A percentile compares a stretch with the other conserved stretches of the same genome.
phyloP scores from a whole-genome alignment of 1,140 invertebrate genomes.

The Drosophila kikkawai region DNA sequence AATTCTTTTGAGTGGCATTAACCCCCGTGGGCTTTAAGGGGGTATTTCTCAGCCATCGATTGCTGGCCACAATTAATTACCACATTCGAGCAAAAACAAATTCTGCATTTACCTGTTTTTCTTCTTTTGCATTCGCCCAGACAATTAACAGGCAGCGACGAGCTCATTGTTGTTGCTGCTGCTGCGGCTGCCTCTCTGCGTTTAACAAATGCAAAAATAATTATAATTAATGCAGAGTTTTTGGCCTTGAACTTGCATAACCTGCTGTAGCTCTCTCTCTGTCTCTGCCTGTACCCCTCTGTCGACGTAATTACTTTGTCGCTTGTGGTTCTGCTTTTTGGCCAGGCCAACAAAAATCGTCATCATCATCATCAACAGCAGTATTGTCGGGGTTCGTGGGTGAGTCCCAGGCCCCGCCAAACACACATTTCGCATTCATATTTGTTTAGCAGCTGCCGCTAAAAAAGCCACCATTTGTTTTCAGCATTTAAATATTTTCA shows the following conservation, averaged over 20 bases:
- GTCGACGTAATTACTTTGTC: slow-evolving; percentile 69
- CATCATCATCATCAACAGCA: slow-evolving; percentile 42
- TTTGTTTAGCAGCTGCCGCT: slow-evolving; percentile 38
- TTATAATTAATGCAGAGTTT: slow-evolving; percentile 82
- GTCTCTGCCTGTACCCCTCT: background rate
- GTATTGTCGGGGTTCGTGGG: slow-evolving; percentile 41
- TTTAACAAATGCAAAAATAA: slow-evolving; percentile 82
- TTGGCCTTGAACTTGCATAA: slow-evolving; percentile 81
- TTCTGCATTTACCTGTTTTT: slow-evolving; percentile 81
- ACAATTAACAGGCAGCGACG: slow-evolving; percentile 58
- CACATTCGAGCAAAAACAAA: slow-evolving; percentile 54
- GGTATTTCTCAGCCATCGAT: slow-evolving; percentile 31
- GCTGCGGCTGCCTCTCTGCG: slow-evolving; percentile 43
- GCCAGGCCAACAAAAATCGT: slow-evolving; percentile 60
- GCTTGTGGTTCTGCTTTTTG: slow-evolving; percentile 52
- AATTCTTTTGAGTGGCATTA: slow-evolving; percentile 44
- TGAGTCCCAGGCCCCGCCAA: slow-evolving; percentile 48
- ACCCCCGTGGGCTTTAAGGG: slow-evolving; percentile 26
- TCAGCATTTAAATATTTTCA: slow-evolving; percentile 59
- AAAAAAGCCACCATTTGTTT: slow-evolving; percentile 29
- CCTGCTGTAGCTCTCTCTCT: slow-evolving; percentile 43
- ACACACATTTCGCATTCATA: slow-evolving; percentile 55
- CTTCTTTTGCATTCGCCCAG: slow-evolving; percentile 74
- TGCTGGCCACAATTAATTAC: slow-evolving; percentile 67
- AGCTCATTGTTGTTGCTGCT: slow-evolving; percentile 29